A percentile compares a stretch with the other conserved stretches of the same genome.
Evolutionary conservation across 2,888 invertebrate species (phyloP).

Genomic region (Meghimatium bilineatum): DNA sequence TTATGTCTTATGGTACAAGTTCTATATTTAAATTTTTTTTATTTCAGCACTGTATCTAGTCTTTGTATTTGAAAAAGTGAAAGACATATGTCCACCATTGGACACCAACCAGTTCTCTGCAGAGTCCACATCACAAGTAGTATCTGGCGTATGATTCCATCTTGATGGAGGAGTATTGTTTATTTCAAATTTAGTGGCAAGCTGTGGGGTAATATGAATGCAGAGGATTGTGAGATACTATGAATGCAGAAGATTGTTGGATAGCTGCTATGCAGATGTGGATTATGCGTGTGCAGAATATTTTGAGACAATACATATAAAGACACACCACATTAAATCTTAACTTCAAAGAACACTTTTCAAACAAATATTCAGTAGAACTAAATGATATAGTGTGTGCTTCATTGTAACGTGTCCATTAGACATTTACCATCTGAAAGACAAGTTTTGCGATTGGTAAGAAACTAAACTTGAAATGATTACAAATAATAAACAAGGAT

Average conservation of each 20-base stretch:
- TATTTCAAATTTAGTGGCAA: not conserved
- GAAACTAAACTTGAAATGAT: not conserved
- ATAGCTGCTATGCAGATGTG: too few relatives aligned
- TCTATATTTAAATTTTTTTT: not conserved
- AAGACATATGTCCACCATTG: constrained; percentile 44
- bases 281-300: not conserved
- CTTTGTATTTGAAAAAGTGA: constrained; percentile 87
- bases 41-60: constrained; percentile 83
- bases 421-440: not conserved
- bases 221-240: too few relatives aligned
- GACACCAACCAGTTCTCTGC: not conserved
- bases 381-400: not conserved
- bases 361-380: not conserved
- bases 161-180: not conserved
- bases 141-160: not conserved
- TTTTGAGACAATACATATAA: not conserved
- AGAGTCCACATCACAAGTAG: not conserved
- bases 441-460: not conserved
- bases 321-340: not conserved
- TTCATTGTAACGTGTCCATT: not conserved
- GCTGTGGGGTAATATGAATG: not conserved
- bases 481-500: not conserved
- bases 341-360: not conserved
- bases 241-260: too few relatives aligned
- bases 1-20: too few relatives aligned